Evolutionary conservation across 2,113 vertebrate species (phyloP).

Genomic region (Oreochromis tanganicae): DNA sequence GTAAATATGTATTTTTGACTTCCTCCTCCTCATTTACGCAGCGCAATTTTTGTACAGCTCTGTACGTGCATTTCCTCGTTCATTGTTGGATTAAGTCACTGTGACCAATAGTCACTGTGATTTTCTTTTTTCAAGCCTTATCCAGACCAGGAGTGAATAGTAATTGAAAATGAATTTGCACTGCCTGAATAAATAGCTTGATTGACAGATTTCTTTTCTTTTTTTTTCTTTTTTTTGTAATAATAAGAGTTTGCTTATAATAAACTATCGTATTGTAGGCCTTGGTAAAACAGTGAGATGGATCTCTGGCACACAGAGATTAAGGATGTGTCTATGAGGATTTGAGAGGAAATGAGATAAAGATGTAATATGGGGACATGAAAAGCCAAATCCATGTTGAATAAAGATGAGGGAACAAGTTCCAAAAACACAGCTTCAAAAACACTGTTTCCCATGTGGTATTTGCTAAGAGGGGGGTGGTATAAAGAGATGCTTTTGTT

Average conservation of each 20-base stretch:
- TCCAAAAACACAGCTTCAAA: conserved; percentile 19
- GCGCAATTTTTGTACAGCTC: background rate
- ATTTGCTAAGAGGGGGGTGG: background rate
- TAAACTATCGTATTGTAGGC: conserved; percentile 60
- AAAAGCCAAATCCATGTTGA: conserved; percentile 44
- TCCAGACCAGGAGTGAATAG: conserved; percentile 41
- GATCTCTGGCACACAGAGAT: conserved; percentile 63
- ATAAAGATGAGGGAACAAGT: conserved; percentile 44
- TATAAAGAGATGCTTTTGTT: background rate
- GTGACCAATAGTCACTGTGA: conserved; percentile 54
- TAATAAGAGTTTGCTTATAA: conserved; percentile 50
- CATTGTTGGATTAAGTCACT: conserved; percentile 61
- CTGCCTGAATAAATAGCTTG: conserved; percentile 68
- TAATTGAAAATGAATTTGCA: conserved; percentile 75
- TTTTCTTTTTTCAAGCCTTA: conserved; percentile 29
- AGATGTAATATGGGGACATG: conserved; percentile 44
- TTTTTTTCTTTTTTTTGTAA: background rate
- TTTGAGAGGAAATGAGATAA: conserved; percentile 49
- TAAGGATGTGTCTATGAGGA: conserved; percentile 64
- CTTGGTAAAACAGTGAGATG: conserved; percentile 58
- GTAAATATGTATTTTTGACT: conserved; percentile 65
- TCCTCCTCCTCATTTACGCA: conserved; percentile 1
- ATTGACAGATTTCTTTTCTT: conserved; percentile 52
- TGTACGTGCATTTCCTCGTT: conserved; percentile 52
- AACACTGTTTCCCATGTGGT: conserved; percentile 8